Base-by-base conservation (phyloP, 1,140 invertebrate species). In the Propsilocerus akamusi region DNA sequence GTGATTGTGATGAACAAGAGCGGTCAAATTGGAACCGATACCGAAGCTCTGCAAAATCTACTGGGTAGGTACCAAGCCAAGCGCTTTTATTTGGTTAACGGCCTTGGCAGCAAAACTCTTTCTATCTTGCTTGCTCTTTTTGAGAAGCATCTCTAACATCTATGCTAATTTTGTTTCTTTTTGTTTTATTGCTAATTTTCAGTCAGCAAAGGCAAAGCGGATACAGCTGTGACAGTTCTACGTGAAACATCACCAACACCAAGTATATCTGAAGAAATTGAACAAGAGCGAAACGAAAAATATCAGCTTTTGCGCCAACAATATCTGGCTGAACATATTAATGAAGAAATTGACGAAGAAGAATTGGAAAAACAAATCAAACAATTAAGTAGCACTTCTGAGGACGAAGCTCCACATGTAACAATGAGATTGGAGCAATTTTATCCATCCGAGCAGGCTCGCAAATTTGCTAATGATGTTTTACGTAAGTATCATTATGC, bases 1-100 rank as follows among this genome's bases (percentile, higher is more conserved):
- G 79, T 83, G 54, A 76, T 83, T 63, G 74, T 83, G 58, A 76
- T 81, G 58, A 78, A 78, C 58, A 79, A 82, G 64, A 78, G 81
- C 70, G 78, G 78, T 56, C 72, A 72, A 32, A 69, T 82, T 52
- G 77, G 77, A 37, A 75, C 82, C 23, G 81, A 83, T 63, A 73
- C 78, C 59, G 74, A 77, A 52, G 74, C 78, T 57, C 67, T 83
- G 26, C 76, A 78, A 53, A 80, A 75, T 55, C 68, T 83, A 37
- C 75, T 82, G 68, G 74, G 80, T 83, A 68, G 72, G 71, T 64
- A 24, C 1, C 11, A 26, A 2, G 24, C 23, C 34, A 26, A 6
- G 7, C 7, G 17, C 7, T 7, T 20, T 46, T 11, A 46, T 30
- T 8, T 8, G 17, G 7, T 20, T 46, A 17, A 8, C 41, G 8